phyloP scores from a whole-genome alignment of 2,888 invertebrate genomes.

The Chaetogeoica ovagalla region DNA sequence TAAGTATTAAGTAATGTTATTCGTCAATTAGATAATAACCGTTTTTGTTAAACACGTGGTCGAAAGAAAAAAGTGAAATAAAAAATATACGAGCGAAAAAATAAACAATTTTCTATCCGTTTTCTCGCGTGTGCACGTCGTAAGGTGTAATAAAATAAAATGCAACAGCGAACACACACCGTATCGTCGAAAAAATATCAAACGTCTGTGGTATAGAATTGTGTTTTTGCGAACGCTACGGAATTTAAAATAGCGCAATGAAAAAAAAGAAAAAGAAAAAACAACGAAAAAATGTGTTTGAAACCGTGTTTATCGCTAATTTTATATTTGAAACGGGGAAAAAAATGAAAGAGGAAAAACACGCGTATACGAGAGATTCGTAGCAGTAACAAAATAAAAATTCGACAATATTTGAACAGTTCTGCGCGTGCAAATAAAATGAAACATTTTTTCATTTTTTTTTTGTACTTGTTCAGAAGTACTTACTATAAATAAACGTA shows the following conservation, averaged over 20 bases:
- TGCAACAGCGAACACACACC: slow-evolving; percentile 1
- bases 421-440: background rate
- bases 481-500: no score
- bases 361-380: background rate
- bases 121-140: background rate
- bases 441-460: background rate
- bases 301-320: slow-evolving; percentile 43
- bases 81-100: background rate
- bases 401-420: slow-evolving; percentile 4
- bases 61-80: background rate
- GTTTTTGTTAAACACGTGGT: background rate
- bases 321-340: slow-evolving; percentile 11
- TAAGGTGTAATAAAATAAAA: slow-evolving; percentile 41
- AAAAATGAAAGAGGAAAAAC: background rate
- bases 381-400: background rate
- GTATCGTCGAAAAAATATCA: background rate
- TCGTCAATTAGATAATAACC: slow-evolving; percentile 19
- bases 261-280: slow-evolving; percentile 10
- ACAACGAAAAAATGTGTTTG: slow-evolving; percentile 12
- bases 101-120: background rate
- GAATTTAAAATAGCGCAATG: slow-evolving; percentile 19
- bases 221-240: slow-evolving; percentile 7
- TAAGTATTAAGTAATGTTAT: no score
- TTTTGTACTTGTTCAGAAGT: background rate
- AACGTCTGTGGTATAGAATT: background rate